Evolutionary conservation across 2,797 vertebrate genomes (phyloP), one percentile per base, ranked within the genome.

Genomic region (Hipposideros larvatus): DNA sequence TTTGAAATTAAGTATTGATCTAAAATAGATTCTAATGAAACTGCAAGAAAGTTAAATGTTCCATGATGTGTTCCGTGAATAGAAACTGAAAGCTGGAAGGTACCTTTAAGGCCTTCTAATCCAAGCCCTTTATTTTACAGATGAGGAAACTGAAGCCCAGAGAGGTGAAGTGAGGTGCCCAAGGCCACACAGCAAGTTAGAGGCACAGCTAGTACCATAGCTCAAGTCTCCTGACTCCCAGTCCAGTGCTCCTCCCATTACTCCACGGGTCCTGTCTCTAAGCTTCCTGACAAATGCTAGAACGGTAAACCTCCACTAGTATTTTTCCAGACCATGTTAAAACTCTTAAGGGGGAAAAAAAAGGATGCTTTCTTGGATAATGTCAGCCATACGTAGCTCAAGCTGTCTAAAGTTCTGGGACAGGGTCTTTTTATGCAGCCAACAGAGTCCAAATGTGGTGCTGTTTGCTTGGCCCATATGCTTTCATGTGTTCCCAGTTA

Each of bases 371-470:
- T 97, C 97, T 98, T 96, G 95, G 97, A 98, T 98, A 98, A 98
- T 98, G 98, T 98, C 98, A 98, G 97, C 98, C 98, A 98, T 98
- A 97, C 65, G 94, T 96, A 94, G 34, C 95, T 98, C 97, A 18
- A 84, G 97, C 97, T 98, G 97, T 98, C 98, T 98, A 96, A 98
- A 98, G 97, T 96, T 95, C 98, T 98, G 97, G 97, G 98, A 98
- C 6, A 16, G 98, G 95, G 98, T 98, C 98, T 98, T 98, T 98
- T 95, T 98, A 97, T 98, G 98, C 98, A 98, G 97, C 98, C 98
- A 97, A 96, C 96, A 98, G 97, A 98, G 98, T 97, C 98, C 98
- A 98, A 98, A 98, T 97, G 97, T 96, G 97, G 97, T 97, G 88
- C 97, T 98, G 98, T 98, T 61, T 98, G 98, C 97, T 97, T 98